Percentiles rank a stretch among this genome's conserved stretches.
phyloP scores from a whole-genome alignment of 92 coral and sea anemone genomes.

The Palythoa grandiflora region DNA sequence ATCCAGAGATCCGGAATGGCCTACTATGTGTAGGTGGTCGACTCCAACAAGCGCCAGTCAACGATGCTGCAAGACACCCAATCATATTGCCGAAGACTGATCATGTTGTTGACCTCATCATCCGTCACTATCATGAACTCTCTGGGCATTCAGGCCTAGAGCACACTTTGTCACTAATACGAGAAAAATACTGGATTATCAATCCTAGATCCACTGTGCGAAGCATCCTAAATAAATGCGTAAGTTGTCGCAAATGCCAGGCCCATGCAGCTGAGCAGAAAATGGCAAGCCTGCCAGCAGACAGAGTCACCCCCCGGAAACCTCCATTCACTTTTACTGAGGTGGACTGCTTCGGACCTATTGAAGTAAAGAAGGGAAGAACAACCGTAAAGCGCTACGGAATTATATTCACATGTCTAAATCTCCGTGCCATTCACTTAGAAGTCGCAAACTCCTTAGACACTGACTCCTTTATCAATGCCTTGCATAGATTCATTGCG shows the following conservation, averaged over 20 bases:
- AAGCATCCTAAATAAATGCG: background rate
- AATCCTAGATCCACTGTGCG: background rate
- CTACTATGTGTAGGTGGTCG: background rate
- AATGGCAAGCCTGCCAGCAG: conserved; percentile 3
- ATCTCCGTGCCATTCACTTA: background rate
- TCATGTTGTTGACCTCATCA: background rate
- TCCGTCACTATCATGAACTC: background rate
- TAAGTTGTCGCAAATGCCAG: background rate
- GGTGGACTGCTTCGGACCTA: background rate
- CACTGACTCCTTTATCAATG: background rate
- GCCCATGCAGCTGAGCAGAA: background rate
- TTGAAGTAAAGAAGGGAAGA: background rate
- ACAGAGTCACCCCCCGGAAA: conserved; percentile 9
- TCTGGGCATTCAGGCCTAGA: background rate
- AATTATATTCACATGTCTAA: background rate
- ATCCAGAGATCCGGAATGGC: background rate
- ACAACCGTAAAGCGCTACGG: conserved; percentile 3
- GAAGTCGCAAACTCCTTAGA: background rate
- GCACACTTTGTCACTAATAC: background rate
- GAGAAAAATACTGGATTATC: conserved; percentile 11
- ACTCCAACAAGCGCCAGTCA: background rate
- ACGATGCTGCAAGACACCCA: conserved; percentile 3
- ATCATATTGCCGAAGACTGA: background rate
- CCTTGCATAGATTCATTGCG: background rate
- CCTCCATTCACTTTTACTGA: background rate